phyloP scores from a whole-genome alignment of 2,797 vertebrate genomes.

The Gymnodraco acuticeps region DNA sequence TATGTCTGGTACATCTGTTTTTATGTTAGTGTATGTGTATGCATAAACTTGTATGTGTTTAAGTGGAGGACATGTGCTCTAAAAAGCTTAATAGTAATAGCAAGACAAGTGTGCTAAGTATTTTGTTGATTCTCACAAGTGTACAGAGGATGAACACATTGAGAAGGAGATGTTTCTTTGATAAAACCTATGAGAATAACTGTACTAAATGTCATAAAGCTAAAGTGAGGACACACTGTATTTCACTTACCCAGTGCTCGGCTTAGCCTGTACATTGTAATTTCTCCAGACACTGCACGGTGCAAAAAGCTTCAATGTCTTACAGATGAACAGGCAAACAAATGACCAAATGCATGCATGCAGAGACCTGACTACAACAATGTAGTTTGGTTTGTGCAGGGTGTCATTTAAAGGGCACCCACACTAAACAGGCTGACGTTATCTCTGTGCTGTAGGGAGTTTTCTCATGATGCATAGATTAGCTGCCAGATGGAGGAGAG shows the following conservation, averaged over 20 bases:
- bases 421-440: slow-evolving; percentile 25
- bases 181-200: slow-evolving; percentile 38
- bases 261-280: slow-evolving; percentile 33
- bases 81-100: slow-evolving; percentile 11
- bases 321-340: slow-evolving; percentile 43
- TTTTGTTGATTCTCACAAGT: slow-evolving; percentile 25
- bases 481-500: slow-evolving; percentile 34
- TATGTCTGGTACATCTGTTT: slow-evolving; percentile 20
- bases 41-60: slow-evolving; percentile 6
- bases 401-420: slow-evolving; percentile 30
- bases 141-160: slow-evolving; percentile 5
- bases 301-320: slow-evolving; percentile 25
- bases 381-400: slow-evolving; percentile 13
- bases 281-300: slow-evolving; percentile 27
- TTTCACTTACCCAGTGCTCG: slow-evolving; percentile 26
- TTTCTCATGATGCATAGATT: slow-evolving; percentile 53
- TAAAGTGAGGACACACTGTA: slow-evolving; percentile 14
- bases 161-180: slow-evolving; percentile 17
- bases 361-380: slow-evolving; percentile 15
- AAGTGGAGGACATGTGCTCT: background rate
- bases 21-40: slow-evolving; percentile 13
- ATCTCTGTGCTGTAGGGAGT: slow-evolving; percentile 37
- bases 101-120: slow-evolving; percentile 31
- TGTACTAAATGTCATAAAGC: slow-evolving; percentile 22
- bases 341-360: slow-evolving; percentile 22